These are phyloP conservation scores for Phortica variegata DNA, from an alignment of 1,140 invertebrate genomes.

Conservation along the genomic window DNA sequence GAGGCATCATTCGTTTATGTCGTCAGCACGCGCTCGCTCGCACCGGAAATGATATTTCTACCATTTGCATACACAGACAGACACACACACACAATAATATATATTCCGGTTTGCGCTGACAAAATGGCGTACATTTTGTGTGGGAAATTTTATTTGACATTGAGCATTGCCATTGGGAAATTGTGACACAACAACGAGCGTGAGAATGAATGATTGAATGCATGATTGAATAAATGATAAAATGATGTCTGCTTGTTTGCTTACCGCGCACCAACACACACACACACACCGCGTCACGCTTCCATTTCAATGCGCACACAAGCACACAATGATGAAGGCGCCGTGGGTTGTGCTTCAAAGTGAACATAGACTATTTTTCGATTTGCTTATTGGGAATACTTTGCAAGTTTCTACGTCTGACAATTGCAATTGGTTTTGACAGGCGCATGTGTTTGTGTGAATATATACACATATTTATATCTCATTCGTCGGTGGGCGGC, in stretches of 20 bases:
- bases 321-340: too few species aligned
- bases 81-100: conserved; percentile 7
- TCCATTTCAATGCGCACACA: too few species aligned
- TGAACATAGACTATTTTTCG: conserved; percentile 21
- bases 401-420: not conserved
- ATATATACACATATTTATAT: too few species aligned
- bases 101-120: too few species aligned
- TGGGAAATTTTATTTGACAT: conserved; percentile 18
- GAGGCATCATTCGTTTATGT: not conserved
- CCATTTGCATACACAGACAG: conserved; percentile 1
- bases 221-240: not conserved
- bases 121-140: conserved; percentile 13
- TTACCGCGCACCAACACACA: too few species aligned
- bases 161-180: not conserved
- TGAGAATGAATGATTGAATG: conserved; percentile 21
- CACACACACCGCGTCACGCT: too few species aligned
- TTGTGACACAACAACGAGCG: not conserved
- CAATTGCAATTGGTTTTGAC: not conserved
- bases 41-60: conserved; percentile 2
- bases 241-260: too few species aligned
- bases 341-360: not conserved
- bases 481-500: too few species aligned
- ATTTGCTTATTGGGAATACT: conserved; percentile 16
- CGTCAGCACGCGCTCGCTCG: not conserved
- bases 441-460: not conserved